phyloP scores from a whole-genome alignment of 1,140 invertebrate species.

The Pseudomyrmex pallidus region DNA sequence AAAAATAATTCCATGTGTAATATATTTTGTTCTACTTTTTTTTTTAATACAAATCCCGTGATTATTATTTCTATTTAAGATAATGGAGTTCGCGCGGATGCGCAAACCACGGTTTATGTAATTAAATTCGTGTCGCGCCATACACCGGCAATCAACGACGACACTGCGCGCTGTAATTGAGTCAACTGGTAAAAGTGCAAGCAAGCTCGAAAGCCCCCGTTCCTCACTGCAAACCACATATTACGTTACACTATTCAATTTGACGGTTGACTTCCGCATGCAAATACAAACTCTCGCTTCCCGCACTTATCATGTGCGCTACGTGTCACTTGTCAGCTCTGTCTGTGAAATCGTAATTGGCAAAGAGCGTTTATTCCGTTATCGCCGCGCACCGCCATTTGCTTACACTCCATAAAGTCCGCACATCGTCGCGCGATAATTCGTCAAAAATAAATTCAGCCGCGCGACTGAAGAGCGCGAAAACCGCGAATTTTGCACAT shows the following conservation, averaged over 20 bases:
- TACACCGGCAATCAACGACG: conserved; percentile 53
- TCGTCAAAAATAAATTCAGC: conserved; percentile 49
- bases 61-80: conserved; percentile 55
- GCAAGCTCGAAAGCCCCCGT: conserved; percentile 47
- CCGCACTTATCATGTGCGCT: conserved; percentile 51
- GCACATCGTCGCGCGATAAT: conserved; percentile 17
- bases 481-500: neutral
- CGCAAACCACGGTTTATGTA: conserved; percentile 52
- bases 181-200: conserved; percentile 60
- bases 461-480: neutral
- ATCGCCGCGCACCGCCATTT: conserved; percentile 16
- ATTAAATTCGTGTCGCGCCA: conserved; percentile 38
- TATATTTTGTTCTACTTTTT: no score
- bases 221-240: conserved; percentile 57
- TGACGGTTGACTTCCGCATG: conserved; percentile 48
- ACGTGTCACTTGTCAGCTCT: conserved; percentile 45
- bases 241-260: conserved; percentile 61
- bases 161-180: conserved; percentile 54
- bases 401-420: conserved; percentile 9
- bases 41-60: neutral
- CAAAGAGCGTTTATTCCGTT: conserved; percentile 50
- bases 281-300: conserved; percentile 53
- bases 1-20: no score
- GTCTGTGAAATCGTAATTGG: conserved; percentile 54
- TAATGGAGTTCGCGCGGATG: conserved; percentile 30